These are phyloP conservation scores for Pseudorhombus dupliciocellatus DNA, from an alignment of 2,113 vertebrate genomes.

Conservation along the genomic window DNA sequence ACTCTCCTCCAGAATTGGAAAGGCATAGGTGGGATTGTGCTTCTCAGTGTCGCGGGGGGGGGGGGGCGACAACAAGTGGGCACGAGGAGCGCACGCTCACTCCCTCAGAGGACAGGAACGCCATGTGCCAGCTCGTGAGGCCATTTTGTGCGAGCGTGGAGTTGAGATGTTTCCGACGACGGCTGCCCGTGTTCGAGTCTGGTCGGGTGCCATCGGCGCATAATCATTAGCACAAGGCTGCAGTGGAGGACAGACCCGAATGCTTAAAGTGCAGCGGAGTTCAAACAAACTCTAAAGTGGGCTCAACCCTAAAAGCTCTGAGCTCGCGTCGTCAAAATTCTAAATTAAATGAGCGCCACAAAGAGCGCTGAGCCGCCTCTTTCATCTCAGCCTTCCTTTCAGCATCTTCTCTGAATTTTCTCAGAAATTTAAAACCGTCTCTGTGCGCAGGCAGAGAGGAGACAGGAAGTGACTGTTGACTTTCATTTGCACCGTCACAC, in stretches of 20 bases:
- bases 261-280: neutral
- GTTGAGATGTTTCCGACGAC: constrained; percentile 24
- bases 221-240: constrained; percentile 59
- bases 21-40: constrained; percentile 34
- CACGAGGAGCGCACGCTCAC: constrained; percentile 23
- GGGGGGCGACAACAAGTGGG: constrained; percentile 53
- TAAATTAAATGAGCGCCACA: neutral
- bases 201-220: constrained; percentile 50
- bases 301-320: neutral
- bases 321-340: neutral
- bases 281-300: neutral
- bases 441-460: neutral
- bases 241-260: constrained; percentile 7
- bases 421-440: constrained; percentile 35
- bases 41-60: constrained; percentile 28
- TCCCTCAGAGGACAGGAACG: constrained; percentile 68
- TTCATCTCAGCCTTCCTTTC: constrained; percentile 11
- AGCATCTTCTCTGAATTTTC: constrained; percentile 18
- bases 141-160: constrained; percentile 51
- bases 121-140: constrained; percentile 48
- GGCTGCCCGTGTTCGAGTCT: constrained; percentile 45
- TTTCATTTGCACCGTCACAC: constrained; percentile 50
- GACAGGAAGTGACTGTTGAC: constrained; percentile 35
- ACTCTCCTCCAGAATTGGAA: constrained; percentile 28
- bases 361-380: neutral